Evolutionary conservation across 2,888 invertebrate species (phyloP).

Genomic region (Luperina nickerlii): DNA sequence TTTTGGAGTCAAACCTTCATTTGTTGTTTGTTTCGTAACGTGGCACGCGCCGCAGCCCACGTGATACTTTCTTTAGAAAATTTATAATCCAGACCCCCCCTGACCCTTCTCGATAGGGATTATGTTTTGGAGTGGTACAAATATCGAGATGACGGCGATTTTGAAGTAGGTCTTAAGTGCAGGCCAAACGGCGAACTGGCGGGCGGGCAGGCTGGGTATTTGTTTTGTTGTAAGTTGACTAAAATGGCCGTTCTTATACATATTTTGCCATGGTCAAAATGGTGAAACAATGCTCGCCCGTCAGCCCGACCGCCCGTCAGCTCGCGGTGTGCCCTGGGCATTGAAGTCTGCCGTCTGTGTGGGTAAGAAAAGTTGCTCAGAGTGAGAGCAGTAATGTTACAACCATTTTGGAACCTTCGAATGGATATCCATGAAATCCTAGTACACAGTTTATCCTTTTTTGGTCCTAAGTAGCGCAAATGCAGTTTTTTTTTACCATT

Average conservation of each 20-base stretch:
- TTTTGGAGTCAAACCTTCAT: slow-evolving; percentile 42
- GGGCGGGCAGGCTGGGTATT: not conserved
- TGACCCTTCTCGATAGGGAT: slow-evolving; percentile 74
- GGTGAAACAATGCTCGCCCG: too few relatives aligned
- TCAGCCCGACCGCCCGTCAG: too few relatives aligned
- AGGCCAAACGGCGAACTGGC: not conserved
- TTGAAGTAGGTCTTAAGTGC: not conserved
- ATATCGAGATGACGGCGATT: not conserved
- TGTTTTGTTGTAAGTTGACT: not conserved
- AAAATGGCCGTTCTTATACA: not conserved
- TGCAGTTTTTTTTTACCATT: not conserved
- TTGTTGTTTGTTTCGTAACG: slow-evolving; percentile 69
- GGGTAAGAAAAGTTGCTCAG: not conserved
- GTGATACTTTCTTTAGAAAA: slow-evolving; percentile 83
- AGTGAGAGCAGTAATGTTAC: not conserved
- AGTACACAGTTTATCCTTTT: not conserved
- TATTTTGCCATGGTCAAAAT: not conserved
- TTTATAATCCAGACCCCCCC: slow-evolving; percentile 77
- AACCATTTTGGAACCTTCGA: not conserved
- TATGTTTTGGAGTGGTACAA: slow-evolving; percentile 62
- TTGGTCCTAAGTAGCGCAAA: not conserved
- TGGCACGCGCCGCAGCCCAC: slow-evolving; percentile 84
- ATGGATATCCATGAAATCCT: not conserved
- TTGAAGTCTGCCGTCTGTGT: not conserved
- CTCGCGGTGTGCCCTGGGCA: too few relatives aligned